Evolutionary conservation across 2,888 invertebrate species (phyloP).

Genomic region (Campoletis raptor): DNA sequence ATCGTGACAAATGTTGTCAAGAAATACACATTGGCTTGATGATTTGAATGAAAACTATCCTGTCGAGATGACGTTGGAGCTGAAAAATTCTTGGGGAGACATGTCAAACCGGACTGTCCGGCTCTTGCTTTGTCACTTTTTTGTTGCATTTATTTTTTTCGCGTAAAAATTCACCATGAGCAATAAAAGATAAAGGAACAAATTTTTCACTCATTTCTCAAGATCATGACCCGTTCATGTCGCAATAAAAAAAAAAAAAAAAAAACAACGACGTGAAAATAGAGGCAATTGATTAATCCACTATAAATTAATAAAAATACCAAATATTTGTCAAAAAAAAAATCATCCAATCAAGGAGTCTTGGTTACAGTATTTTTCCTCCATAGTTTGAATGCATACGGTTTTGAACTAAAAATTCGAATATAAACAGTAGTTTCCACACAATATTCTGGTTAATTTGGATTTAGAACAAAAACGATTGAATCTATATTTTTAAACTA

Average conservation of each 20-base stretch:
- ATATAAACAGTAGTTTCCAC: too few relatives aligned
- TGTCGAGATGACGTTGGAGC: not conserved
- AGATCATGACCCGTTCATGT: too few relatives aligned
- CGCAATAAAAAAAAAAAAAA: too few relatives aligned
- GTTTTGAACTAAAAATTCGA: too few relatives aligned
- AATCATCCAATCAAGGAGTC: not conserved
- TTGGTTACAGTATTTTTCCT: not conserved
- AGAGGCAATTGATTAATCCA: too few relatives aligned
- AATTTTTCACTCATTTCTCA: not conserved
- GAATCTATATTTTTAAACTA: too few relatives aligned
- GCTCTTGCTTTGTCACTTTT: slow-evolving; percentile 48
- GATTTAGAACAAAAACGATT: too few relatives aligned
- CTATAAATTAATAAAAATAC: too few relatives aligned
- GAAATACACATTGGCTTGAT: not conserved
- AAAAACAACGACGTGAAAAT: not conserved
- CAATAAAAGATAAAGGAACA: not conserved
- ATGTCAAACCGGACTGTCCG: slow-evolving; percentile 72
- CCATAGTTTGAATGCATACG: too few relatives aligned
- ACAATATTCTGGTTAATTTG: too few relatives aligned
- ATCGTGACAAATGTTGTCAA: not conserved
- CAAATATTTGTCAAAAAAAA: not conserved
- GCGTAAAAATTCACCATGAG: not conserved
- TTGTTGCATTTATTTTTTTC: not conserved
- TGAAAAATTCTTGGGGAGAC: slow-evolving; percentile 31
- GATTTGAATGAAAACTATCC: slow-evolving; percentile 29